Evolutionary conservation across 2,797 vertebrate species (phyloP), one percentile per base, ranked within the genome.

Genomic region (Peromyscus aztecus): DNA sequence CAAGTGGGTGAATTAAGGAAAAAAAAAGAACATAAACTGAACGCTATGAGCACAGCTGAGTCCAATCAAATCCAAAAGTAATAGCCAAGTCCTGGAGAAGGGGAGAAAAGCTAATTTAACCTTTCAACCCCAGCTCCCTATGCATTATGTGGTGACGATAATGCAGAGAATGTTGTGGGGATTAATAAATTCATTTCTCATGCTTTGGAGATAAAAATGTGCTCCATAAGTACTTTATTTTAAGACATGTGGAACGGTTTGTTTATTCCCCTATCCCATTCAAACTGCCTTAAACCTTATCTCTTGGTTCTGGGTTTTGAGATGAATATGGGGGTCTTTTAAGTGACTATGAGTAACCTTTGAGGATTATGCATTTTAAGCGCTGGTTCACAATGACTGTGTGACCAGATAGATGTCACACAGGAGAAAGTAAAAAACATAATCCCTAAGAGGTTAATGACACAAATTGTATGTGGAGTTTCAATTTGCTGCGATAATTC

Each of bases 351-450:
- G 14, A 82, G 86, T 83, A 96, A 97, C 97, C 96, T 97, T 97
- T 96, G 95, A 97, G 97, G 97, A 97, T 97, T 97, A 97, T 94
- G 94, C 84, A 95, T 97, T 98, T 97, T 95, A 97, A 97, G 96
- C 75, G 9, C 83, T 94, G 89, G 57, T 96, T 98, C 96, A 97
- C 97, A 98, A 96, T 97, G 96, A 96, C 46, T 96, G 65, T 97
- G 89, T 96, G 97, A 96, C 97, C 96, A 91, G 97, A 97, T 98
- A 97, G 92, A 95, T 98, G 97, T 98, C 97, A 98, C 93, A 96
- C 34, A 97, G 97, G 96, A 94, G 87, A 96, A 95, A 97, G 97
- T 97, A 69, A 97, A 96, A 97, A 97, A 92, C 94, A 97, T 96
- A 97, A 98, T 98, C 98, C 97, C 80, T 75, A 40, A 94, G 90